These are phyloP conservation scores for Orchesella flavescens DNA, from an alignment of 2,888 invertebrate genomes.

Conservation along the genomic window DNA sequence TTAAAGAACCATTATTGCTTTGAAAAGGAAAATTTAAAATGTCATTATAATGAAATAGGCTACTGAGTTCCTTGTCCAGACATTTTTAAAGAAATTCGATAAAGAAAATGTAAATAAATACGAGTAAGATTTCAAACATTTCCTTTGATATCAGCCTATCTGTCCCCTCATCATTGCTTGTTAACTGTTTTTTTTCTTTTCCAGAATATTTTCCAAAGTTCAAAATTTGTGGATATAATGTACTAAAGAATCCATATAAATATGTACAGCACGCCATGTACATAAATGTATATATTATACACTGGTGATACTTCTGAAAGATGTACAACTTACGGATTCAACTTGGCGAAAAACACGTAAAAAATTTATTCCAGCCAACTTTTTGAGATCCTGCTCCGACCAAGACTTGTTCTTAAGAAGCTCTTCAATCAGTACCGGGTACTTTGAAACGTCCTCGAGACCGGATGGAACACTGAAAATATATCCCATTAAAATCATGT, in stretches of 20 bases:
- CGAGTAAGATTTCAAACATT: background rate
- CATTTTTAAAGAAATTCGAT: background rate
- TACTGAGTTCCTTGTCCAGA: too few species aligned
- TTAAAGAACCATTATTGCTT: too few species aligned
- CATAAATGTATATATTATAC: background rate
- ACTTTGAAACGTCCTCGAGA: slow-evolving; percentile 88
- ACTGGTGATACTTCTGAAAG: background rate
- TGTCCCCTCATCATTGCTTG: background rate
- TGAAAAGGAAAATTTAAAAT: too few species aligned
- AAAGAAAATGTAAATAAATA: slow-evolving; percentile 17
- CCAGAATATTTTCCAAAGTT: too few species aligned
- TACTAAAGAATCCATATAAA: background rate
- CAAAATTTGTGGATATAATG: too few species aligned
- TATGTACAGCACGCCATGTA: slow-evolving; percentile 6
- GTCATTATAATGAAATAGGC: background rate
- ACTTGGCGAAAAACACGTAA: slow-evolving; percentile 84
- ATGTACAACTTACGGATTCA: slow-evolving; percentile 79
- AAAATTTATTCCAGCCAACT: slow-evolving; percentile 87
- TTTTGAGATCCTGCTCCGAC: slow-evolving; percentile 87
- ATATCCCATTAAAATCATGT: slow-evolving; percentile 25
- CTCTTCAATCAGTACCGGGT: slow-evolving; percentile 86
- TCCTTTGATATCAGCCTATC: background rate
- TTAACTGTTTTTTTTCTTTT: background rate
- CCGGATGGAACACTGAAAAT: slow-evolving; percentile 82
- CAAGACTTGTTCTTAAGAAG: slow-evolving; percentile 86